phyloP scores from a whole-genome alignment of 2,888 invertebrate genomes.

The Atethmia centrago region DNA sequence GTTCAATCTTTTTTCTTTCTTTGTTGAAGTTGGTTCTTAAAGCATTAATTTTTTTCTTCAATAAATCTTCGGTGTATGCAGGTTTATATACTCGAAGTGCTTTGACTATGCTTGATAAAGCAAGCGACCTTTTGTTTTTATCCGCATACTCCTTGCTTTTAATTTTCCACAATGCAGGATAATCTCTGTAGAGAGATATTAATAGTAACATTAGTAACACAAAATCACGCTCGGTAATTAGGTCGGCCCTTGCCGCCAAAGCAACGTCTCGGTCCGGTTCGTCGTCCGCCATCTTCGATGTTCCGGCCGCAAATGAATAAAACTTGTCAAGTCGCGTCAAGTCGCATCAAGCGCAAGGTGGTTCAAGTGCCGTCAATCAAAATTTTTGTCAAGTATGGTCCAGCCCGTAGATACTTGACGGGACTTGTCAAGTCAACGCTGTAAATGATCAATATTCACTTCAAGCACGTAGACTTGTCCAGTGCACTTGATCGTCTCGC shows the following conservation, averaged over 20 bases:
- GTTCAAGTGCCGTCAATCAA: constrained; percentile 53
- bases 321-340: constrained; percentile 37
- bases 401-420: constrained; percentile 44
- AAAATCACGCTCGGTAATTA: constrained; percentile 60
- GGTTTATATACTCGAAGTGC: constrained; percentile 35
- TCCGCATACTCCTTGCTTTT: constrained; percentile 47
- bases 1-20: constrained; percentile 48
- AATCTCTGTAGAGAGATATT: constrained; percentile 56
- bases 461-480: constrained; percentile 32
- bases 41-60: constrained; percentile 49
- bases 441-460: constrained; percentile 50
- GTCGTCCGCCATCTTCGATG: constrained; percentile 55
- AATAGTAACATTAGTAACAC: constrained; percentile 36
- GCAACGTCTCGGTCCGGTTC: constrained; percentile 55
- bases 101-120: constrained; percentile 44
- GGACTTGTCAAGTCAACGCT: constrained; percentile 53
- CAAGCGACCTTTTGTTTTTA: constrained; percentile 53
- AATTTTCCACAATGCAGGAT: constrained; percentile 45
- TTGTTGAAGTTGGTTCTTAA: constrained; percentile 40
- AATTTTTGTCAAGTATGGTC: constrained; percentile 49
- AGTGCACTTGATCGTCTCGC: constrained; percentile 32
- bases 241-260: constrained; percentile 53
- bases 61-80: constrained; percentile 43
- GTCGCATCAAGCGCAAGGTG: constrained; percentile 53
- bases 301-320: constrained; percentile 39